Base-by-base conservation (phyloP, 2,888 invertebrate genomes). In the Pelosia muscerda region DNA sequence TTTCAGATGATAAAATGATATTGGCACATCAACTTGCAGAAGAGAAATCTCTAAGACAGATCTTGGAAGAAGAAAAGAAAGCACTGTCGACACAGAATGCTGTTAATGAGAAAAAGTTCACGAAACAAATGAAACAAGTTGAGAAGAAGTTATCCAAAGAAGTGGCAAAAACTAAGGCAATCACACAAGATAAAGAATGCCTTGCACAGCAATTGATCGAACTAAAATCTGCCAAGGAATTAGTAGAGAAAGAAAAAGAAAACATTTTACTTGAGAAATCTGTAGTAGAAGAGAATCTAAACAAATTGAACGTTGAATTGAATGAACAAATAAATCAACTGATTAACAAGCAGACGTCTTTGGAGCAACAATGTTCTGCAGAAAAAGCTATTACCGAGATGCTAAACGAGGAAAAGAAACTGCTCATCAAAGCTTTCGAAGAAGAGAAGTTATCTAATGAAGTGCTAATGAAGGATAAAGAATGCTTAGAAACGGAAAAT, bases 121-220 rank as follows among this genome's bases (percentile, higher is more conserved):
- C 49, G 1, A 65, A 65, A 49, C 65, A 65, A 49, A 19, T 49
- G 0, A 65, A 58, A 49, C 56, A 58, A 11, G 15, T 65, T 23
- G 58, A 58, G 49, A 65, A 65, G 31, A 69, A 80, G 59, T 63
- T 84, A 56, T 49, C 63, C n/a, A 75, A 84, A 61, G 79, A 82
- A 69, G 73, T 74, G 25, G 61, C 73, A 60, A 65, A 74, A 19
- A 71, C 72, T 19, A 71, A 71, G 54, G 70, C 53, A 69, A 70
- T 77, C 42, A 60, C 74, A 42, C 77, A 85, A 68, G 80, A 84
- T 65, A 88, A 84, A 67, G 84, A 87, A 70, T 84, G 81, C 73
- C 80, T 90, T 9, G 82, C 82, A 1, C 85, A 86, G 68, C 83
- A 88, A 53, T 71, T 88, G 31, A 68, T 84, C 0, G 87, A 88